Conservation (phyloP, 2,797 vertebrate genomes). For the Denticeps clupeoides region DNA sequence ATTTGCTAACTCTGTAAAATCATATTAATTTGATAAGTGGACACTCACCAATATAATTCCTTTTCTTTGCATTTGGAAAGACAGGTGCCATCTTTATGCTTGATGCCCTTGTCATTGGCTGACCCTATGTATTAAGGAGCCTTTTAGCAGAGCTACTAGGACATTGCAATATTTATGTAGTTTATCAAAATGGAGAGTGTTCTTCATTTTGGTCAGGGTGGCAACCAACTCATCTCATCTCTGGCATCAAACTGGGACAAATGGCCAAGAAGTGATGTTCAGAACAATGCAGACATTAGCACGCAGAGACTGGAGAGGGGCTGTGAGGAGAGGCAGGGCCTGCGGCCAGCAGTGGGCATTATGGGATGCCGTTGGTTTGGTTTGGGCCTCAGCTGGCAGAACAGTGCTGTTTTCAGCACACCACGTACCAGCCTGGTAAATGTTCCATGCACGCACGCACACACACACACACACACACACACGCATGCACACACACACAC, state of each 20-base stretch:
- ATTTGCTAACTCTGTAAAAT: too few relatives aligned
- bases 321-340: not conserved
- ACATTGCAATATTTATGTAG: too few relatives aligned
- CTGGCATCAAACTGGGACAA: constrained; percentile 4
- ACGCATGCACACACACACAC: not conserved
- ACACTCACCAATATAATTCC: too few relatives aligned
- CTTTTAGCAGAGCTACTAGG: too few relatives aligned
- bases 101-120: too few relatives aligned
- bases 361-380: constrained; percentile 6
- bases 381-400: constrained; percentile 30
- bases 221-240: too few relatives aligned
- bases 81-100: too few relatives aligned
- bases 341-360: not conserved
- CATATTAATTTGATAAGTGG: too few relatives aligned
- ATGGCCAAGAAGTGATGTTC: constrained; percentile 5
- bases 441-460: constrained; percentile 9
- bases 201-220: too few relatives aligned
- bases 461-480: constrained; percentile 21
- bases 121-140: too few relatives aligned
- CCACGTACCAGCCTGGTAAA: not conserved
- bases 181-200: too few relatives aligned
- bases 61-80: too few relatives aligned
- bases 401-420: constrained; percentile 5
- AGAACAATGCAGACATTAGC: constrained; percentile 12
- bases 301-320: not conserved